Evolutionary conservation across 2,113 vertebrate genomes (phyloP).

Genomic region (Pomatostomus ruficeps): DNA sequence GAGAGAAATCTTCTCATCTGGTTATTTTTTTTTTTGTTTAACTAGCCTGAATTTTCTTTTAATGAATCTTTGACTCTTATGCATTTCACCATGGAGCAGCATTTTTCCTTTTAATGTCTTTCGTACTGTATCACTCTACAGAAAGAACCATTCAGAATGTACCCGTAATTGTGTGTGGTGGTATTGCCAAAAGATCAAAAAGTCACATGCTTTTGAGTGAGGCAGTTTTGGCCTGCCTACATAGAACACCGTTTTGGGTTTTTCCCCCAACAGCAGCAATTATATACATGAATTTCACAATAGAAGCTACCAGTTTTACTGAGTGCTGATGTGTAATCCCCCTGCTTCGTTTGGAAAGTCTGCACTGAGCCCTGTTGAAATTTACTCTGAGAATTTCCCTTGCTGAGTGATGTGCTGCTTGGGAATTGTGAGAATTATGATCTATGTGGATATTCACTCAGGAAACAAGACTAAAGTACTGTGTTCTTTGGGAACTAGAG

Average conservation of each 20-base stretch:
- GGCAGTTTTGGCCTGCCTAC: background rate
- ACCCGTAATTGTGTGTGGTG: background rate
- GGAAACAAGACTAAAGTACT: background rate
- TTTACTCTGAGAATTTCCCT: background rate
- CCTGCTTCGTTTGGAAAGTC: background rate
- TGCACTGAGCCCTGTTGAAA: background rate
- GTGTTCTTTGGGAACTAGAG: background rate
- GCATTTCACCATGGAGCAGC: background rate
- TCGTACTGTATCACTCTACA: background rate
- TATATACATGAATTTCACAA: background rate
- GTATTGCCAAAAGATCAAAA: background rate
- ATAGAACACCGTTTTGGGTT: fast-evolving
- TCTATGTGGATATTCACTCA: background rate
- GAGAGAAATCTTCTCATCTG: background rate
- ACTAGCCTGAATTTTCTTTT: background rate
- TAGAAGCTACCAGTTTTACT: background rate
- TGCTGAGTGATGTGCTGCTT: background rate
- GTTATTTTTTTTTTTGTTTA: background rate
- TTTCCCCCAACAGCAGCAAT: background rate
- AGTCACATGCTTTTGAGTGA: background rate
- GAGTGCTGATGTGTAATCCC: background rate
- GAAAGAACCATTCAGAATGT: background rate
- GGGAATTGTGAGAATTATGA: background rate
- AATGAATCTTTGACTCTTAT: background rate
- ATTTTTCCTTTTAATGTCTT: background rate